These are phyloP conservation scores for Eucera pruinosa DNA, from an alignment of 2,888 invertebrate species.

Conservation along the genomic window DNA sequence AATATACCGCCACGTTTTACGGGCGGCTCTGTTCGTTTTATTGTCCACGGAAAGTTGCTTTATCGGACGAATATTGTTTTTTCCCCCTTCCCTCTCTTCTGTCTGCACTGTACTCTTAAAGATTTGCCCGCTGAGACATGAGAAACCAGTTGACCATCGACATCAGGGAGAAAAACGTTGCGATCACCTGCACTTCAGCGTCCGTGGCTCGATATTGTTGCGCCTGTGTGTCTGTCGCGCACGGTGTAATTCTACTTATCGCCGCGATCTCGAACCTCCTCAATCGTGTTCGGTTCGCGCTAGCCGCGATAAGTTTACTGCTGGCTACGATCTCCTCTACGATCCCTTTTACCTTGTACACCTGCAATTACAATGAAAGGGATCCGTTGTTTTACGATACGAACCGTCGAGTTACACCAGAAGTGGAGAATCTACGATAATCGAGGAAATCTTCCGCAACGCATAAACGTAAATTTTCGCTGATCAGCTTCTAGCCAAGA, in stretches of 20 bases:
- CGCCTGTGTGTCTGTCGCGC: conserved; percentile 40
- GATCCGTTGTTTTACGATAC: conserved; percentile 21
- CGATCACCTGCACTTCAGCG: conserved; percentile 44
- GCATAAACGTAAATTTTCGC: conserved; percentile 17
- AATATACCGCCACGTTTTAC: conserved; percentile 73
- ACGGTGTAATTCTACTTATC: conserved; percentile 30
- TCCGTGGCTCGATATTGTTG: conserved; percentile 29
- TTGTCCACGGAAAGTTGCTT: conserved; percentile 67
- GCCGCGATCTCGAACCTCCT: conserved; percentile 36
- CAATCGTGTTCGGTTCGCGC: conserved; percentile 42
- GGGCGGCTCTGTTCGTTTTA: conserved; percentile 60
- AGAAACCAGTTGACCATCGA: conserved; percentile 13
- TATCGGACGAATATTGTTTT: conserved; percentile 66
- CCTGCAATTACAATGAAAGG: conserved; percentile 32
- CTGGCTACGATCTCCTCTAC: neutral
- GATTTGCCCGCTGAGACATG: conserved; percentile 31
- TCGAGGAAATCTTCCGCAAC: neutral
- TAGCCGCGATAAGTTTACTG: conserved; percentile 29
- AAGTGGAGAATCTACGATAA: neutral
- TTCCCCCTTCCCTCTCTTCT: neutral
- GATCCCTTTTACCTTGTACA: neutral
- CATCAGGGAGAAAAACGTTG: conserved; percentile 26
- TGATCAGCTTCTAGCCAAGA: neutral
- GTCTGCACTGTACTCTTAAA: neutral
- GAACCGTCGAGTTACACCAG: neutral